Evolutionary conservation across 1,140 invertebrate genomes (phyloP).

Genomic region (Pogonomyrmex barbatus): DNA sequence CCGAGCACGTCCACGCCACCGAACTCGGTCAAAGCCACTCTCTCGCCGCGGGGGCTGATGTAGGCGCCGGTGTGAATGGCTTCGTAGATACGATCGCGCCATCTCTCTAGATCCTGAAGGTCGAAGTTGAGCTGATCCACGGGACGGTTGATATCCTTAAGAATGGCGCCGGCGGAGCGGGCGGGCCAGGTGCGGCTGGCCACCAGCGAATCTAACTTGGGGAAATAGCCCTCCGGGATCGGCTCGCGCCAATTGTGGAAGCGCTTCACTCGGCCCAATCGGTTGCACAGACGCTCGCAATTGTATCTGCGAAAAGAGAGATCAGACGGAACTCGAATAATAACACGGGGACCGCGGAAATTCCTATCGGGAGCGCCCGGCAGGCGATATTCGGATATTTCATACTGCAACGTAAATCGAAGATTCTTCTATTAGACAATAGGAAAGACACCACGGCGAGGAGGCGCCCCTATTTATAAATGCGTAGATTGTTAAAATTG

Average conservation of each 20-base stretch:
- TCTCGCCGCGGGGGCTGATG: slow-evolving; percentile 84
- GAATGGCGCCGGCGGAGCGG: slow-evolving; percentile 87
- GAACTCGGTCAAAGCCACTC: slow-evolving; percentile 87
- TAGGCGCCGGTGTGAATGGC: slow-evolving; percentile 91
- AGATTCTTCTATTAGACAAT: not conserved
- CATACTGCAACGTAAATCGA: not conserved
- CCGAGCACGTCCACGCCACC: slow-evolving; percentile 93
- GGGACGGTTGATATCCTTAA: slow-evolving; percentile 89
- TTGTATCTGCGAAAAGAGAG: slow-evolving; percentile 88
- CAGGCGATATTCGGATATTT: not conserved
- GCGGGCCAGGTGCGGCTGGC: slow-evolving; percentile 89
- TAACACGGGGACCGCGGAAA: slow-evolving; percentile 35
- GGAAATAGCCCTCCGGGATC: slow-evolving; percentile 90
- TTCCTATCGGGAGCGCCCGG: not conserved
- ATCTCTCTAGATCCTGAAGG: slow-evolving; percentile 90
- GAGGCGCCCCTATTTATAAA: not conserved
- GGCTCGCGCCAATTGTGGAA: slow-evolving; percentile 88
- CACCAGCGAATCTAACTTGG: slow-evolving; percentile 90
- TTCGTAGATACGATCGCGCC: slow-evolving; percentile 91
- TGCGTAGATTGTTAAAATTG: not conserved
- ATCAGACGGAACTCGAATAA: slow-evolving; percentile 27
- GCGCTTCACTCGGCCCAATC: slow-evolving; percentile 87
- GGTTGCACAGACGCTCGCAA: slow-evolving; percentile 89
- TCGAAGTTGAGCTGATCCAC: slow-evolving; percentile 89
- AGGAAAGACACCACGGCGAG: not conserved